A percentile compares a stretch with the other conserved stretches of the same genome.
Evolutionary conservation across 2,797 vertebrate genomes (phyloP).

Genomic region (Cheracebus regulus): DNA sequence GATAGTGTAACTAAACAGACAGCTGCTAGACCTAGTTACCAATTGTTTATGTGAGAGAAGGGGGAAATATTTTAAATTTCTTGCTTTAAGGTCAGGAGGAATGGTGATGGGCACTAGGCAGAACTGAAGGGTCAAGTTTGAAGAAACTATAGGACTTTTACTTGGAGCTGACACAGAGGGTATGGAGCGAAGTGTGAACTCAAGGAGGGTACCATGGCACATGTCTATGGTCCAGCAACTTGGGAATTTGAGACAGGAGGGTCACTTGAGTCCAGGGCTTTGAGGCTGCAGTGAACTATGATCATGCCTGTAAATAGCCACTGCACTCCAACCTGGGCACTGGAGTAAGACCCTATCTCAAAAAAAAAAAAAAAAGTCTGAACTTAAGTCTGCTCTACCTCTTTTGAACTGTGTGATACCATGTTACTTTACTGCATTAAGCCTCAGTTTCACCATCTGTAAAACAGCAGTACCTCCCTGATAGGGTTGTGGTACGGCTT

Average conservation of each 20-base stretch:
- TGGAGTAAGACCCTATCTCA: background rate
- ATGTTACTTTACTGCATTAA: conserved; percentile 27
- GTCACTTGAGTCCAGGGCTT: background rate
- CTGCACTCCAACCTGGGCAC: background rate
- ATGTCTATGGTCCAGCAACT: background rate
- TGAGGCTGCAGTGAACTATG: background rate
- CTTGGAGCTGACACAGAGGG: background rate
- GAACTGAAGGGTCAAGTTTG: background rate
- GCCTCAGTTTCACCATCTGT: background rate
- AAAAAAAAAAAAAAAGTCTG: background rate
- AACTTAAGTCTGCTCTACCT: background rate
- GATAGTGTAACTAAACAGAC: background rate
- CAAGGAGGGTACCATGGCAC: background rate
- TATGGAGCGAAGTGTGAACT: background rate
- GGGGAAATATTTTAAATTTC: background rate
- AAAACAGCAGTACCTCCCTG: background rate
- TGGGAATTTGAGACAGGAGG: background rate
- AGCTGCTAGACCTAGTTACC: background rate
- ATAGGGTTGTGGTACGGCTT: background rate
- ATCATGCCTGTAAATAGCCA: background rate
- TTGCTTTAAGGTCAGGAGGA: background rate
- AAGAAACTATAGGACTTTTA: background rate
- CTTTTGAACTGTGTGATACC: background rate
- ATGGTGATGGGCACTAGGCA: background rate
- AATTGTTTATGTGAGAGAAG: conserved; percentile 1